Conservation (phyloP, 1,140 invertebrate genomes). For the Zaprionus kolodkinae region DNA sequence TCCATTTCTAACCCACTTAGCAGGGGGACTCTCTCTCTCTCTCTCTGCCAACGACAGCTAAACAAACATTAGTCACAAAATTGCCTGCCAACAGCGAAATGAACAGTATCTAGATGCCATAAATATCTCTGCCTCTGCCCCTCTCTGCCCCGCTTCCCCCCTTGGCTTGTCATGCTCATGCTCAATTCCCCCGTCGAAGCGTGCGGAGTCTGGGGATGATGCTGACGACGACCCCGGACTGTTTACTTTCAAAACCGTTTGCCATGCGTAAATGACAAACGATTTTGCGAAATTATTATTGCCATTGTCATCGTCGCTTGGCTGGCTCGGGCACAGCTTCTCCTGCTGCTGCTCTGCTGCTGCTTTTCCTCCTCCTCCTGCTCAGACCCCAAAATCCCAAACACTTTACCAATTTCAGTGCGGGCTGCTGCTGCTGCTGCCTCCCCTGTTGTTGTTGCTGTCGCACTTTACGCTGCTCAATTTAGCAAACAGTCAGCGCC, state of each 20-base stretch:
- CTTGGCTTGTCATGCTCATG: not conserved
- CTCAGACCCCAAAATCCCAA: constrained; percentile 37
- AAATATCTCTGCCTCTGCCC: constrained; percentile 57
- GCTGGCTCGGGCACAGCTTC: constrained; percentile 17
- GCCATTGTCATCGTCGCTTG: constrained; percentile 74
- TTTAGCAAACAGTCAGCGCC: constrained; percentile 80
- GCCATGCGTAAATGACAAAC: constrained; percentile 82
- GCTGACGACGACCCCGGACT: constrained; percentile 58
- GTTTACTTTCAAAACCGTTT: constrained; percentile 83
- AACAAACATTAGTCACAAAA: constrained; percentile 82
- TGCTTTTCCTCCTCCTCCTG: not conserved
- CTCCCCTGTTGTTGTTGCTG: constrained; percentile 52
- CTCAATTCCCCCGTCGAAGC: not conserved
- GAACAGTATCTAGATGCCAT: constrained; percentile 77
- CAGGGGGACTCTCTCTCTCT: not conserved
- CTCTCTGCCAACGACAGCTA: constrained; percentile 69
- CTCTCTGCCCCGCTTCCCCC: not conserved
- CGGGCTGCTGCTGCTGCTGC: constrained; percentile 31
- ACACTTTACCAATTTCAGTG: constrained; percentile 51
- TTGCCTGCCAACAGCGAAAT: constrained; percentile 78
- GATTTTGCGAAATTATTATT: constrained; percentile 82
- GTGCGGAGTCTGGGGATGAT: constrained; percentile 52
- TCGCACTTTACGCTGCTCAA: constrained; percentile 80
- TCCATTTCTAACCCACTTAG: not conserved
- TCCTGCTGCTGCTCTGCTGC: not conserved